Evolutionary conservation across 2,797 vertebrate species (phyloP).

Genomic region (Phataginus tricuspis): DNA sequence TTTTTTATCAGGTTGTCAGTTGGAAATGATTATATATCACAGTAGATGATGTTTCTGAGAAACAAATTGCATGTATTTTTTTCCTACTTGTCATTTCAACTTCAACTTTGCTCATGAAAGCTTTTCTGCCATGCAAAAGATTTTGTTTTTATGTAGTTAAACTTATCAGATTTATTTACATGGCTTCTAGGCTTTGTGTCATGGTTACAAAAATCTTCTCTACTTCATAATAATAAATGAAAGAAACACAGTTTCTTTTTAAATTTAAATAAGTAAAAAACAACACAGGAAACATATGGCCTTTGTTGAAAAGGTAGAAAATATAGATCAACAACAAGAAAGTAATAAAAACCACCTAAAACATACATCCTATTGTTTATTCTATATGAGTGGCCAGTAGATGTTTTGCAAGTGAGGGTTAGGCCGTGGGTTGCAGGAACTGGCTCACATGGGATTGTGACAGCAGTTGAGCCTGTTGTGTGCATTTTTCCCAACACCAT

Average conservation of each 20-base stretch:
- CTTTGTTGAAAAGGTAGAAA: constrained; percentile 44
- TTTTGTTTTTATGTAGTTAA: constrained; percentile 50
- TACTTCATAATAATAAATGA: constrained; percentile 22
- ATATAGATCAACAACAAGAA: not conserved
- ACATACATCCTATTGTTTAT: not conserved
- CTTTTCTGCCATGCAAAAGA: not conserved
- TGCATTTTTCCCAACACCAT: not conserved
- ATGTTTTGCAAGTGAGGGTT: not conserved
- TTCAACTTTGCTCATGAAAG: constrained; percentile 33
- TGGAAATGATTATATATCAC: not conserved
- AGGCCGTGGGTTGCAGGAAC: not conserved
- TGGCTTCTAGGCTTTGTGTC: not conserved
- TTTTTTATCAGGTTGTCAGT: not conserved
- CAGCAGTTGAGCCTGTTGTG: not conserved
- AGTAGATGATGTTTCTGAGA: constrained; percentile 40
- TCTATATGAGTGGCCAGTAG: not conserved
- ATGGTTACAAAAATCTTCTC: constrained; percentile 35
- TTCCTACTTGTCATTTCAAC: not conserved
- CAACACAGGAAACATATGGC: not conserved
- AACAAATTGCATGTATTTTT: not conserved
- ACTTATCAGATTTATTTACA: constrained; percentile 32
- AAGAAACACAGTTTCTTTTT: not conserved
- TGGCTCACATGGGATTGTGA: accelerated
- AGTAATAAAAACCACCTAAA: not conserved
- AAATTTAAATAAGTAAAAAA: constrained; percentile 44